Evolutionary conservation across 92 coral and sea anemone genomes (phyloP).

Genomic region (Porites rus): DNA sequence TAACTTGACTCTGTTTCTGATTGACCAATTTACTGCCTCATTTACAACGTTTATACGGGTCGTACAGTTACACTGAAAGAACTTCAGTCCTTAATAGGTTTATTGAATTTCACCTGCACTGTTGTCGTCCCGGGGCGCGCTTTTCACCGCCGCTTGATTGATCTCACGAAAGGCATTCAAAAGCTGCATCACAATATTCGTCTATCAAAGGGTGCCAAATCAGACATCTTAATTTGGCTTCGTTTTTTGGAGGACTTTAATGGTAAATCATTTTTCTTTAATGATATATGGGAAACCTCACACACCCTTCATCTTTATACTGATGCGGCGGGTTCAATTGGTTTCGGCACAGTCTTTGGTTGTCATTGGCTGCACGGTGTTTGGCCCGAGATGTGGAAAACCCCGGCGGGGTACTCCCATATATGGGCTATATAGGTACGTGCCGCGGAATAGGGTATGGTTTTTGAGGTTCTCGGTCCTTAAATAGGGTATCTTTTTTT

Average conservation of each 20-base stretch:
- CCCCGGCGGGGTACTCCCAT: no score
- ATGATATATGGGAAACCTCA: conserved; percentile 27
- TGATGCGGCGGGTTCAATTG: conserved; percentile 10
- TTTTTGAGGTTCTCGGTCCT: neutral
- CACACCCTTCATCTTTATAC: conserved; percentile 18
- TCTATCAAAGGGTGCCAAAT: no score
- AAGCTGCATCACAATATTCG: neutral
- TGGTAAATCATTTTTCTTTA: conserved; percentile 47
- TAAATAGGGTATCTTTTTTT: neutral
- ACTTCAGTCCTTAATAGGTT: conserved; percentile 56
- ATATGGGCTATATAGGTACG: no score
- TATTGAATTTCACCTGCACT: conserved; percentile 4
- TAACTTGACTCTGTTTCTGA: no score
- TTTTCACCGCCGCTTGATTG: conserved; percentile 52
- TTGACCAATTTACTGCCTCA: no score
- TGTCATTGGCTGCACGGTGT: conserved; percentile 27
- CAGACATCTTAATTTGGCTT: neutral
- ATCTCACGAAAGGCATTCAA: conserved; percentile 41
- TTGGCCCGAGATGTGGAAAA: no score
- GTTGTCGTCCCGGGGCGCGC: conserved; percentile 58
- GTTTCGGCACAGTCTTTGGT: conserved; percentile 48
- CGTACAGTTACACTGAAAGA: conserved; percentile 4
- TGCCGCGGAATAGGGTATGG: no score
- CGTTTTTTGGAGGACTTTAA: conserved; percentile 29
- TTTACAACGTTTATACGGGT: neutral